Evolutionary conservation across 2,888 invertebrate genomes (phyloP).

Genomic region (Bruchidius siliquastri): DNA sequence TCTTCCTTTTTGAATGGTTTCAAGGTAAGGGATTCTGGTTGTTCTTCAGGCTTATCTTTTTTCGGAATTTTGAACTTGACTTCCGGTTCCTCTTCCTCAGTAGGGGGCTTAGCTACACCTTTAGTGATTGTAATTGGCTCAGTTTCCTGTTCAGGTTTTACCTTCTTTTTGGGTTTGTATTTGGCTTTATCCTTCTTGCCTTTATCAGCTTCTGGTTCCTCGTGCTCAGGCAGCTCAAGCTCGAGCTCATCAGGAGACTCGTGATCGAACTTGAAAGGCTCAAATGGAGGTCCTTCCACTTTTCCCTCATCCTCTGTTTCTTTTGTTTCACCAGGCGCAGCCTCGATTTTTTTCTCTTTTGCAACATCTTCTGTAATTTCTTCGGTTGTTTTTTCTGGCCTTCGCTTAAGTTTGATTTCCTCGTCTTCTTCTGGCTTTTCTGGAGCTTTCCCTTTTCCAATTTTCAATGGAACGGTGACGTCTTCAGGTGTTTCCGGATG

Average conservation of each 20-base stretch:
- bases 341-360: conserved; percentile 33
- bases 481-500: conserved; percentile 29
- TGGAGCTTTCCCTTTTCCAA: conserved; percentile 52
- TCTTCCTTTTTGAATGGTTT: conserved; percentile 44
- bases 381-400: conserved; percentile 45
- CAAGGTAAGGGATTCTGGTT: conserved; percentile 40
- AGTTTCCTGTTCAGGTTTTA: conserved; percentile 34
- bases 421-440: conserved; percentile 40
- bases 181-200: conserved; percentile 39
- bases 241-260: conserved; percentile 43
- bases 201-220: conserved; percentile 41
- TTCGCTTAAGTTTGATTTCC: conserved; percentile 51
- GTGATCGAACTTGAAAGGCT: conserved; percentile 43
- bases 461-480: conserved; percentile 49
- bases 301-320: conserved; percentile 28
- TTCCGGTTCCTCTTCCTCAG: conserved; percentile 32
- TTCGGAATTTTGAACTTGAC: conserved; percentile 30
- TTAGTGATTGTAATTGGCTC: conserved; percentile 23
- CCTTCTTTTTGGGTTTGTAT: conserved; percentile 38
- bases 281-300: conserved; percentile 40
- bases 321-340: conserved; percentile 28
- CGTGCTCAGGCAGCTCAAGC: conserved; percentile 41
- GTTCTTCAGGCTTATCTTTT: conserved; percentile 43
- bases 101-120: conserved; percentile 35
- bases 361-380: conserved; percentile 30